Conservation (phyloP, 2,797 vertebrate genomes). For the Lemur catta region DNA sequence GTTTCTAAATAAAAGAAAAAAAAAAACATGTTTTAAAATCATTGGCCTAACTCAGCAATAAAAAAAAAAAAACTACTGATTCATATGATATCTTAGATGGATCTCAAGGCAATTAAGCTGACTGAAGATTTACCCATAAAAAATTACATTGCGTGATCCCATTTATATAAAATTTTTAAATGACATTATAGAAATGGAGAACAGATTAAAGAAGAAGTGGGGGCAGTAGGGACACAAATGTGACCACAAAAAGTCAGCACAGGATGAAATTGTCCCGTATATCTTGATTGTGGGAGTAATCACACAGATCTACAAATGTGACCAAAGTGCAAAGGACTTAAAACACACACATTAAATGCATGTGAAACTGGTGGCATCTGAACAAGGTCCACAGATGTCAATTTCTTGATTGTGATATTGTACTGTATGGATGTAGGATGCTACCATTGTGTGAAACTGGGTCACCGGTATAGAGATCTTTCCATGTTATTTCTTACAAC, state of each 20-base stretch:
- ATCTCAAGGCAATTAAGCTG: not conserved
- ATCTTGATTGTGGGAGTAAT: not conserved
- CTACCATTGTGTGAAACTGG: not conserved
- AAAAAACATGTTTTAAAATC: not conserved
- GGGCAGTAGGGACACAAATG: not conserved
- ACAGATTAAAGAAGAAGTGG: not conserved
- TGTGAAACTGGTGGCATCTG: not conserved
- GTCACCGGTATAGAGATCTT: not conserved
- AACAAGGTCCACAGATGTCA: not conserved
- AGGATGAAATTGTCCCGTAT: not conserved
- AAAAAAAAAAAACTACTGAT: not conserved
- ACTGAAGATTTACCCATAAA: not conserved
- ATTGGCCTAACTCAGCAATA: not conserved
- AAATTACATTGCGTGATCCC: not conserved
- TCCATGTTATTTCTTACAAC: not conserved
- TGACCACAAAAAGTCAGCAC: not conserved
- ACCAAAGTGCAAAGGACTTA: not conserved
- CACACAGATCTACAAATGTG: not conserved
- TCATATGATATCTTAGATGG: not conserved
- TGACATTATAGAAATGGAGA: not conserved
- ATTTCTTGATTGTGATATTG: not conserved
- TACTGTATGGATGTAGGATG: no score
- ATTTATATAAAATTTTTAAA: not conserved
- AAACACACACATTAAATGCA: no score
- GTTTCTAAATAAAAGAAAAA: not conserved